Percentiles rank a stretch among this genome's conserved stretches.
phyloP scores from a whole-genome alignment of 2,888 invertebrate genomes.

The Steinernema scapterisci region DNA sequence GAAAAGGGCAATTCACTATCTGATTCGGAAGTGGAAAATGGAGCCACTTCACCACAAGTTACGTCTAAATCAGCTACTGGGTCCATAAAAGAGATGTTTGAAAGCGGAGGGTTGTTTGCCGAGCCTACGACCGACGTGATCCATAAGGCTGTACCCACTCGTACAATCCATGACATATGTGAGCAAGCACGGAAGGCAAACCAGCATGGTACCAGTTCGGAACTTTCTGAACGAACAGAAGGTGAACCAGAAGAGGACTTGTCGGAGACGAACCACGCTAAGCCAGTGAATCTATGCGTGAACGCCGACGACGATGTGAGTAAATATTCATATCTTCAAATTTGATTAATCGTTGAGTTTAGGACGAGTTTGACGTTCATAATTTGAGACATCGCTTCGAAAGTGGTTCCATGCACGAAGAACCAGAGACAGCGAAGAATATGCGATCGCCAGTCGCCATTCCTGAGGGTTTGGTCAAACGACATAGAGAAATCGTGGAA shows the following conservation, averaged over 20 bases:
- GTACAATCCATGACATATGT: conserved; percentile 33
- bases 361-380: conserved; percentile 6
- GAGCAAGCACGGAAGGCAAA: neutral
- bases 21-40: too few relatives aligned
- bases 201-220: neutral
- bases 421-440: neutral
- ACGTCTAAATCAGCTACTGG: neutral
- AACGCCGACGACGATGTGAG: conserved; percentile 40
- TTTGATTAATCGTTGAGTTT: neutral
- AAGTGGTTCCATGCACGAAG: neutral
- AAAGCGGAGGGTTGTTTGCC: neutral
- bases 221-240: neutral
- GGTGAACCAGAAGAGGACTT: neutral
- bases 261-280: neutral
- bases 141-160: conserved; percentile 23
- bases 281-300: conserved; percentile 34
- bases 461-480: conserved; percentile 40
- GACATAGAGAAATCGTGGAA: conserved; percentile 38
- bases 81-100: neutral
- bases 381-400: neutral
- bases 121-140: neutral
- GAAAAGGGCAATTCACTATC: too few relatives aligned
- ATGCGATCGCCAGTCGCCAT: conserved; percentile 30
- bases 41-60: neutral
- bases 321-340: neutral